A percentile compares a stretch with the other conserved stretches of the same genome.
Evolutionary conservation across 1,140 invertebrate species (phyloP).

Genomic region (Cyphomyrmex costatus): DNA sequence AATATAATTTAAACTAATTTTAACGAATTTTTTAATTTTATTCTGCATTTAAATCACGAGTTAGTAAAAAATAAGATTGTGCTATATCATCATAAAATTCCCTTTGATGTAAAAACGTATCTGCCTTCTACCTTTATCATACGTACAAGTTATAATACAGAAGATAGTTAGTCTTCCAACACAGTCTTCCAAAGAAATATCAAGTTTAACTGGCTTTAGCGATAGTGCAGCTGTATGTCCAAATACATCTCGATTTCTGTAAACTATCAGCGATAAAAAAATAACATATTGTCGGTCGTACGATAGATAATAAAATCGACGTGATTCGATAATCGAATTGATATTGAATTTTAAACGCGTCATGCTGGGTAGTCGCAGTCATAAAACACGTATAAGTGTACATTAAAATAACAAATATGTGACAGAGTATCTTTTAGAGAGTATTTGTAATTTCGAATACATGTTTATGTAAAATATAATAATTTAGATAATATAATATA

Average conservation of each 20-base stretch:
- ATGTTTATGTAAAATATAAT: neutral
- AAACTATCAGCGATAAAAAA: neutral
- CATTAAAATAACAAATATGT: conserved; percentile 24
- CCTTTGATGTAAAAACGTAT: neutral
- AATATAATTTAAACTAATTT: neutral
- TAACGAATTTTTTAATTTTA: neutral
- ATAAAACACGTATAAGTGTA: neutral
- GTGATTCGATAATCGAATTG: neutral
- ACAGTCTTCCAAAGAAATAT: neutral
- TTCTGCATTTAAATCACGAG: neutral
- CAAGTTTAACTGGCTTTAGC: neutral
- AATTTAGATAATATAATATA: neutral
- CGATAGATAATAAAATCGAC: neutral
- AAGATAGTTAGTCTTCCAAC: neutral
- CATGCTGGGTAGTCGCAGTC: neutral
- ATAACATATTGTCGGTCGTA: neutral
- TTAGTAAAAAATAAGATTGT: neutral
- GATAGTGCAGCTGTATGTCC: conserved; percentile 37
- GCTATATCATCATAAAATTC: neutral
- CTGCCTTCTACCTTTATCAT: neutral
- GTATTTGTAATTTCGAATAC: neutral
- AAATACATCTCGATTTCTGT: conserved; percentile 11
- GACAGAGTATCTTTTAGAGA: neutral
- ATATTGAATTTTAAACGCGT: conserved; percentile 30
- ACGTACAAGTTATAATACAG: neutral